Evolutionary conservation across 2,797 vertebrate genomes (phyloP).

Genomic region (Lophius americanus): DNA sequence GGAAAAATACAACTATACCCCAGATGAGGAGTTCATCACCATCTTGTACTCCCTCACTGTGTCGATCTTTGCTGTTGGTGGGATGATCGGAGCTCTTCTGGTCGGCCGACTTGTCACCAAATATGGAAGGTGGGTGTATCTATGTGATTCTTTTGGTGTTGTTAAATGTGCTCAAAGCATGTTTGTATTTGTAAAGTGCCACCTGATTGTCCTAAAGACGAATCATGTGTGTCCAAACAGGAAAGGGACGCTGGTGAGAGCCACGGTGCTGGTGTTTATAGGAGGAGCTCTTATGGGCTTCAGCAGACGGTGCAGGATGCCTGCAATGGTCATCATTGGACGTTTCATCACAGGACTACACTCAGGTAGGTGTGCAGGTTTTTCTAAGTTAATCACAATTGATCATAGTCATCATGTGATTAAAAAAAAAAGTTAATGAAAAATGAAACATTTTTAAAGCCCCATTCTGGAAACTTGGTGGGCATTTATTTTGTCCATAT

Average conservation of each 20-base stretch:
- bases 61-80: slow-evolving; percentile 89
- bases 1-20: slow-evolving; percentile 62
- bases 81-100: slow-evolving; percentile 84
- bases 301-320: slow-evolving; percentile 80
- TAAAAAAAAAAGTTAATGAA: background rate
- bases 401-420: background rate
- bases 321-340: slow-evolving; percentile 87
- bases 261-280: slow-evolving; percentile 85
- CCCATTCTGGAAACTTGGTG: too few relatives aligned
- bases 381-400: background rate
- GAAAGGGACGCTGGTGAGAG: slow-evolving; percentile 86
- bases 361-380: slow-evolving; percentile 80
- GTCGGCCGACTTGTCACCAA: slow-evolving; percentile 85
- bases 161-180: background rate
- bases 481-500: too few relatives aligned
- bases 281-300: slow-evolving; percentile 86
- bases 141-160: background rate
- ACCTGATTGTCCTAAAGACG: background rate
- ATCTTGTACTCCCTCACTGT: slow-evolving; percentile 89
- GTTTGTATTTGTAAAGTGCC: background rate
- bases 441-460: background rate
- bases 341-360: slow-evolving; percentile 88
- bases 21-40: slow-evolving; percentile 73
- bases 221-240: slow-evolving; percentile 69
- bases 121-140: slow-evolving; percentile 84